Conservation (phyloP, 2,113 vertebrate genomes). For the Notarius quadriscutis region DNA sequence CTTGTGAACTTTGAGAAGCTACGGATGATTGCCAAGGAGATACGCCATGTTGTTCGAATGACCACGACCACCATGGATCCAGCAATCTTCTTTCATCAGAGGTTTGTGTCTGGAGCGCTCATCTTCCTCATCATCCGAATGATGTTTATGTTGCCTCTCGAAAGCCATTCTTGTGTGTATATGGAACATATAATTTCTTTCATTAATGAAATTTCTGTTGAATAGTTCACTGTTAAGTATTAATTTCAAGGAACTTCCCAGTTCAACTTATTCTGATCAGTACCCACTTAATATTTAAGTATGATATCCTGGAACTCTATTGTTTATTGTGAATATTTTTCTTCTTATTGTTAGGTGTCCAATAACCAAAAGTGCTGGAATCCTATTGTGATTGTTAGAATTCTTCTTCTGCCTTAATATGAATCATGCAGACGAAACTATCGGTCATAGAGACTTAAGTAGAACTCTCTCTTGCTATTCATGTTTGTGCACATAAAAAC, state of each 20-base stretch:
- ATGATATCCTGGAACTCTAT: no score
- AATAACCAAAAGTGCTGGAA: not conserved
- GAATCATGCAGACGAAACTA: not conserved
- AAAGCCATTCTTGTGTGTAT: not conserved
- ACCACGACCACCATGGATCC: constrained; percentile 98
- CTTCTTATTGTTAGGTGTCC: not conserved
- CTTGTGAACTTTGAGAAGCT: constrained; percentile 97
- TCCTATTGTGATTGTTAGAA: not conserved
- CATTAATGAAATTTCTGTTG: not conserved
- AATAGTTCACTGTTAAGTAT: not conserved
- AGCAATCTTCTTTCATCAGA: constrained; percentile 95
- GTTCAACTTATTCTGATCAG: not conserved
- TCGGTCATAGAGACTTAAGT: not conserved
- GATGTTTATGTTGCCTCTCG: not conserved
- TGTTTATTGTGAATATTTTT: no score
- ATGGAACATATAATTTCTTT: not conserved
- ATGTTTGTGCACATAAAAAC: no score
- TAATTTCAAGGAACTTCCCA: not conserved
- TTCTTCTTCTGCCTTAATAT: not conserved
- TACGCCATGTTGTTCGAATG: constrained; percentile 90
- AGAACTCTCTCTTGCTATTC: no score
- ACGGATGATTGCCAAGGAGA: constrained; percentile 97
- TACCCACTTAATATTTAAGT: no score
- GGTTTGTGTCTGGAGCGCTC: constrained; percentile 67
- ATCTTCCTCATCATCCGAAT: not conserved